Base-by-base conservation (phyloP, 2,113 vertebrate species). In the Ranitomeya variabilis region DNA sequence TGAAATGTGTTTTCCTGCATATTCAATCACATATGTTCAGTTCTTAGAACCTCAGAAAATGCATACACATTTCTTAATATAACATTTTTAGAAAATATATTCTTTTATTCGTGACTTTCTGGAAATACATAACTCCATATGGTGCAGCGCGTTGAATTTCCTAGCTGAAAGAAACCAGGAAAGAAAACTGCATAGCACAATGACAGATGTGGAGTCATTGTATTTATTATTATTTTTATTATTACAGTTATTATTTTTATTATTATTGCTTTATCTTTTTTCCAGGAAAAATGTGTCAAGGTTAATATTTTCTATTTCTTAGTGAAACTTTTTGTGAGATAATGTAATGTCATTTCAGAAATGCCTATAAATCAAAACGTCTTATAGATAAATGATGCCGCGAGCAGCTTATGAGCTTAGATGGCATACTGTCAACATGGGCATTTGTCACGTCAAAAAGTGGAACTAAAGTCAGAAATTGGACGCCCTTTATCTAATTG, bases 371-470 rank as follows among this genome's bases (percentile, higher is more conserved):
- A 88, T 88, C 87, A 88, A 88, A 88, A 83, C 83, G 87, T 88
- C 87, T 55, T 15, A 4, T 59, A 88, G 87, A 88, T 88, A 88
- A 83, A 88, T 88, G 87, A 88, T 77, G 57, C 66, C 80, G 83
- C 80, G 57, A 31, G 87, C 80, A 9, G 80, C 87, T 88, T 88
- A 88, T 83, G 87, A 83, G 87, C 71, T 83, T 83, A 83, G 71
- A 88, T 88, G 80, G 71, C 69, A 74, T 66, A 31, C 87, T 83
- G 87, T 88, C 87, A 88, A 83, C 80, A 88, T 78, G 80, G 62
- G 71, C 80, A 88, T 88, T 88, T 83, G 87, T 88, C 87, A 88
- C 80, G 87, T 88, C 87, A 88, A 83, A 64, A 88, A 88, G 69
- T 83, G 51, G 71, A 83, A 76, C 69, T 80, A 62, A 66, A 64